Conservation (phyloP, 2,888 invertebrate genomes). For the Melinaea marsaeus region DNA sequence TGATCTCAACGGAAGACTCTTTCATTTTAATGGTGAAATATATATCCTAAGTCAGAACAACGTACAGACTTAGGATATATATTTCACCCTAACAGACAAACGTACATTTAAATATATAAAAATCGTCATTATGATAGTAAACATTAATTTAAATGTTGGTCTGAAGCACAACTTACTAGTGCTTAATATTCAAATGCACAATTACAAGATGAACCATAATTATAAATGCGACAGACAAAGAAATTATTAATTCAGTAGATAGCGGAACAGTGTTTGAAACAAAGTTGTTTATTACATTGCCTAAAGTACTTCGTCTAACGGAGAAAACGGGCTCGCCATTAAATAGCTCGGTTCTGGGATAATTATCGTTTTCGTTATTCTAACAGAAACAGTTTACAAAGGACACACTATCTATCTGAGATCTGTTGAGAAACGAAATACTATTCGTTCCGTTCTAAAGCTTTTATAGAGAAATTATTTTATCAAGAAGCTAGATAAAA, state of each 20-base stretch:
- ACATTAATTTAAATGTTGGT: too few relatives aligned
- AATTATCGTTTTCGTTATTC: conserved; percentile 39
- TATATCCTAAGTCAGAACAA: too few relatives aligned
- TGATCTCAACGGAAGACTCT: too few relatives aligned
- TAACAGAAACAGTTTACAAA: conserved; percentile 37
- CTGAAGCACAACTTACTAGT: not conserved
- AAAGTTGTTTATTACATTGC: conserved; percentile 35
- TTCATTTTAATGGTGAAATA: too few relatives aligned
- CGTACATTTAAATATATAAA: too few relatives aligned
- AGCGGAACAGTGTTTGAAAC: conserved; percentile 25
- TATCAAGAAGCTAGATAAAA: not conserved
- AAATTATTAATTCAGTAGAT: conserved; percentile 7
- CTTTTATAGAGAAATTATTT: conserved; percentile 4
- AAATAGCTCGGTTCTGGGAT: conserved; percentile 36
- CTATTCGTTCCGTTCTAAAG: not conserved
- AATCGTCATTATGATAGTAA: not conserved
- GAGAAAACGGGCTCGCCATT: conserved; percentile 38
- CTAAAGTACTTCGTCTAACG: conserved; percentile 30
- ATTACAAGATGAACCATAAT: conserved; percentile 3
- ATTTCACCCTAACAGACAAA: too few relatives aligned
- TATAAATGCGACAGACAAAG: conserved; percentile 4
- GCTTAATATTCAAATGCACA: not conserved
- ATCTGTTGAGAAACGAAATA: not conserved
- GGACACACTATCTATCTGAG: conserved; percentile 20
- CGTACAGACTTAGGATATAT: too few relatives aligned